A percentile compares a stretch with the other conserved stretches of the same genome.
Conservation (phyloP, 35 echinoderm and acorn worm genomes). For the Lytechinus variegatus region DNA sequence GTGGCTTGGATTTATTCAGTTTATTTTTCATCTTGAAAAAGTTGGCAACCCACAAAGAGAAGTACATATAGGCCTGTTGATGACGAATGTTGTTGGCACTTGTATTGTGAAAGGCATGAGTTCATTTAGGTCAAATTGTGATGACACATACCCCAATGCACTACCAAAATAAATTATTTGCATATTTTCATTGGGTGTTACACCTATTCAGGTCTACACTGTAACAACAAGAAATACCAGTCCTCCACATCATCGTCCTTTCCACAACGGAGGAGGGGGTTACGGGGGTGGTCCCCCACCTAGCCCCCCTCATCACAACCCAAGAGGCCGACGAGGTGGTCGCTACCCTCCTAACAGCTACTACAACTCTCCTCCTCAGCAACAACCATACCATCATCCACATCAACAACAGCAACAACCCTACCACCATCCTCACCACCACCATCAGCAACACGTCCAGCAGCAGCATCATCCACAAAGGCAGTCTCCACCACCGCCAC, state of each 20-base stretch:
- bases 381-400: conserved; percentile 22
- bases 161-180: too few species aligned
- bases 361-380: conserved; percentile 25
- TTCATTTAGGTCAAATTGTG: too few species aligned
- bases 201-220: neutral
- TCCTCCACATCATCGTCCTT: conserved; percentile 50
- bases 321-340: conserved; percentile 15
- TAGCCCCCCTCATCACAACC: conserved; percentile 29
- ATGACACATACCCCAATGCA: too few species aligned
- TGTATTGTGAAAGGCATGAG: too few species aligned
- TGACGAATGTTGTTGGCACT: too few species aligned
- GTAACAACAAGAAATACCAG: conserved; percentile 37
- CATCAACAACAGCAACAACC: conserved; percentile 26
- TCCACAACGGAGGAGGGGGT: conserved; percentile 44
- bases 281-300: conserved; percentile 34
- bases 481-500: conserved; percentile 43
- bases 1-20: too few species aligned
- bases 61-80: too few species aligned
- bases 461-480: conserved; percentile 36
- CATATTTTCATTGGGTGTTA: neutral
- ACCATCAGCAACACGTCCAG: conserved; percentile 15
- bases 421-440: neutral
- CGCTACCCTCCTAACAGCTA: conserved; percentile 51
- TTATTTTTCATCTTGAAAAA: too few species aligned
- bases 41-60: too few species aligned